Evolutionary conservation across 1,140 invertebrate species (phyloP).

Genomic region (Teleopsis dalmanni): DNA sequence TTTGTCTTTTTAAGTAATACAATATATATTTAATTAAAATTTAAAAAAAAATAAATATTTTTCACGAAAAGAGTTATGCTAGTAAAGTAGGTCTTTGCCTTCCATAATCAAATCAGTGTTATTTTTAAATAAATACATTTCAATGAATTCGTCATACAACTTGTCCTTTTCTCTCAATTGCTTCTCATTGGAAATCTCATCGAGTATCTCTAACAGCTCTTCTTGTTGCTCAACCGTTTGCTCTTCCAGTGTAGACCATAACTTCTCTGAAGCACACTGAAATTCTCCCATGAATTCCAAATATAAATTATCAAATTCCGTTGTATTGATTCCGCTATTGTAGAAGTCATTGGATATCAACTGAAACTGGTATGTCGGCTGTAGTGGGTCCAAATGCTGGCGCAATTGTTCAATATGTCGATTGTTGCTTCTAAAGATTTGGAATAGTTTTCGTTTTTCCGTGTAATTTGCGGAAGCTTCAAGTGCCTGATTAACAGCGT

Average conservation of each 20-base stretch:
- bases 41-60: too few relatives aligned
- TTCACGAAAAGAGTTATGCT: too few relatives aligned
- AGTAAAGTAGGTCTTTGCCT: too few relatives aligned
- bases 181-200: constrained; percentile 14
- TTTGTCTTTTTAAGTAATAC: too few relatives aligned
- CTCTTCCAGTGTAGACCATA: constrained; percentile 9
- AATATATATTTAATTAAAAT: too few relatives aligned
- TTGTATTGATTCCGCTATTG: constrained; percentile 3
- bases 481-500: constrained; percentile 2
- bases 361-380: constrained; percentile 10
- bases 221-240: constrained; percentile 9
- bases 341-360: constrained; percentile 12
- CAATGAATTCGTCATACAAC: constrained; percentile 15
- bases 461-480: neutral
- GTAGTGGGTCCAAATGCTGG: constrained; percentile 2
- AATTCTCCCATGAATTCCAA: constrained; percentile 10
- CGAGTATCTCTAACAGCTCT: constrained; percentile 11
- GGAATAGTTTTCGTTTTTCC: constrained; percentile 7
- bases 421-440: constrained; percentile 10
- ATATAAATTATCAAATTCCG: constrained; percentile 15
- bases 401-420: constrained; percentile 11
- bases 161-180: constrained; percentile 14
- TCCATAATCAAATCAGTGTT: too few relatives aligned
- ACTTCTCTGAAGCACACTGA: neutral
- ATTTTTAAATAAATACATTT: constrained; percentile 14